phyloP scores from a whole-genome alignment of 2,113 vertebrate species.

The Carassius carassius region DNA sequence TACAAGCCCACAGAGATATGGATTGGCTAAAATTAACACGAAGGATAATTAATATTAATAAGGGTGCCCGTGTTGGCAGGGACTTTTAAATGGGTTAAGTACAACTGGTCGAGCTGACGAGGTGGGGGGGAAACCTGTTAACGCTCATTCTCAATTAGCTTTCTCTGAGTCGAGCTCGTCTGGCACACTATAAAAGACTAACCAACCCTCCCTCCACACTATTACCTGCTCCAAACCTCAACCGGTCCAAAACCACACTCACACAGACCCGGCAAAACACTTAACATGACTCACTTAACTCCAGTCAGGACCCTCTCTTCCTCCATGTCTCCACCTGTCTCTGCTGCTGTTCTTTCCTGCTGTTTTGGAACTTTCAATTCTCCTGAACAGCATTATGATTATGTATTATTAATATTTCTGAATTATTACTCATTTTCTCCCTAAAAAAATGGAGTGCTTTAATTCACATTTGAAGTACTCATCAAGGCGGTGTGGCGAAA shows the following conservation, averaged over 20 bases:
- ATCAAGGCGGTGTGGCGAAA: slow-evolving; percentile 75
- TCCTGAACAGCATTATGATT: slow-evolving; percentile 77
- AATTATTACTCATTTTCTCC: slow-evolving; percentile 83
- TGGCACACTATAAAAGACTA: slow-evolving; percentile 16
- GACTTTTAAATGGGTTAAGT: slow-evolving; percentile 62
- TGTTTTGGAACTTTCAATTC: slow-evolving; percentile 78
- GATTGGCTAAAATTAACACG: slow-evolving; percentile 62
- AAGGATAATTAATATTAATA: slow-evolving; percentile 68
- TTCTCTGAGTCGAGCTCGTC: slow-evolving; percentile 30
- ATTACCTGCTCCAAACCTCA: slow-evolving; percentile 23
- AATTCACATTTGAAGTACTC: slow-evolving; percentile 82
- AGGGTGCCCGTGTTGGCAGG: slow-evolving; percentile 48
- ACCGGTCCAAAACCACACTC: background rate
- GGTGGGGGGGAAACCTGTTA: slow-evolving; percentile 34
- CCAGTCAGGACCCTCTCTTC: slow-evolving; percentile 44
- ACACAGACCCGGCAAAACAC: slow-evolving; percentile 11
- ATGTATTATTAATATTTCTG: slow-evolving; percentile 82
- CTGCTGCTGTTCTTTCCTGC: slow-evolving; percentile 48
- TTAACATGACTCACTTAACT: slow-evolving; percentile 23
- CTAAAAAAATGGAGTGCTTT: slow-evolving; percentile 81
- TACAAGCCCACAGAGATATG: slow-evolving; percentile 55
- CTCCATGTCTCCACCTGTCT: slow-evolving; percentile 16
- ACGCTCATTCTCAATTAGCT: slow-evolving; percentile 57
- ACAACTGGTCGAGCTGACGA: slow-evolving; percentile 24
- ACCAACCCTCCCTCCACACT: background rate